These are phyloP conservation scores for Poeciliopsis turneri DNA, from an alignment of 2,797 vertebrate genomes.

Conservation along the genomic window DNA sequence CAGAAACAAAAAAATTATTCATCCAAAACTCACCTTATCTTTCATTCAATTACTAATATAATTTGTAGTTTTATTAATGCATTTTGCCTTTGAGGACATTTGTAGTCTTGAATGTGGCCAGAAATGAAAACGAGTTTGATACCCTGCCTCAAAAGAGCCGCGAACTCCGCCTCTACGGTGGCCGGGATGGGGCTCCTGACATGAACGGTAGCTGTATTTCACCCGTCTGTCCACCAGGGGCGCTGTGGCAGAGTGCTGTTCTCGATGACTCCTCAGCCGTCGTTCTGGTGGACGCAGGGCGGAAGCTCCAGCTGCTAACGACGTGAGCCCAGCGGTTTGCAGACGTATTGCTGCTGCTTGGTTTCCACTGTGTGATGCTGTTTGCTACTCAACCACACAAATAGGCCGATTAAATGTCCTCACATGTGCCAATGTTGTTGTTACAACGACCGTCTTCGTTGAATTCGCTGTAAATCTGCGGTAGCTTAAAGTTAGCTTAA, in stretches of 20 bases:
- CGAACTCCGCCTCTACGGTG: not conserved
- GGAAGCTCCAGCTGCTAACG: conserved; percentile 93
- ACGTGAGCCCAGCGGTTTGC: conserved; percentile 51
- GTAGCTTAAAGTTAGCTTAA: not conserved
- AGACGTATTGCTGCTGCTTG: conserved; percentile 9
- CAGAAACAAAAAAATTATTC: not conserved
- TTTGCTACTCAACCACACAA: conserved; percentile 3
- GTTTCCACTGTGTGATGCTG: not conserved
- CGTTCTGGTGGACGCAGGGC: conserved; percentile 93
- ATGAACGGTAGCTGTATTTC: conserved; percentile 5
- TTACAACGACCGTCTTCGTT: not conserved
- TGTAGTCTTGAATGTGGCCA: no score
- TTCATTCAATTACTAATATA: not conserved
- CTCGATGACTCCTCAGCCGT: conserved; percentile 88
- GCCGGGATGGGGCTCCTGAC: not conserved
- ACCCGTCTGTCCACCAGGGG: conserved; percentile 79
- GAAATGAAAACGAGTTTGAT: no score
- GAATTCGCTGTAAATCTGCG: not conserved
- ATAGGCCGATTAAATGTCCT: conserved; percentile 9
- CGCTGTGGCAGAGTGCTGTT: conserved; percentile 85
- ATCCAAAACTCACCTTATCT: not conserved
- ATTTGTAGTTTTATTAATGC: not conserved
- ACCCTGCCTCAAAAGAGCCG: not conserved
- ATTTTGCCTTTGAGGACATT: not conserved
- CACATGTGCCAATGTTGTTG: not conserved